Evolutionary conservation across 2,113 vertebrate genomes (phyloP), one percentile per base, ranked within the genome.

Genomic region (Hymenochirus boettgeri): DNA sequence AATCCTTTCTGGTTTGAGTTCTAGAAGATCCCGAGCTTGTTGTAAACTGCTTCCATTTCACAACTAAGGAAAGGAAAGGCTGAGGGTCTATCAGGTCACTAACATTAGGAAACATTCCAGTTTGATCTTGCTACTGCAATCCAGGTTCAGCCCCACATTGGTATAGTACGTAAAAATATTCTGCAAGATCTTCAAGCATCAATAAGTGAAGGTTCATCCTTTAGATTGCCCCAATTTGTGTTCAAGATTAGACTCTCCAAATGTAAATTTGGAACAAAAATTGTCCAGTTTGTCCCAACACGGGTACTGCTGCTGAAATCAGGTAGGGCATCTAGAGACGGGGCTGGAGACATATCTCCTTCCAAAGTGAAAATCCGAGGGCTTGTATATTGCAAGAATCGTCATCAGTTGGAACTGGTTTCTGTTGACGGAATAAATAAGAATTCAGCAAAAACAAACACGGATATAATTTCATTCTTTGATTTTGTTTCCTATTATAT

Each of bases 211-310:
- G 46, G 56, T 7, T 59, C 35, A 3, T 26, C 27, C 18, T 37
- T 42, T 22, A n/a, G 57, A 10, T 31, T 25, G 10, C 13, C 18
- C 24, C 18, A 19, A 4, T 19, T 29, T 45, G 17, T 53, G 47
- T 8, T 60, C n/a, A 26, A 23, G 18, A 56, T 60, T 8, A 69
- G 52, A 13, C 27, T 37, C 31, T 60, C 65, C 9, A 69, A 48
- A 69, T 23, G 35, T 69, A 5, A 69, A 69, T 25, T 69, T 69
- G 7, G 65, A 69, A 5, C 65, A 56, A 27, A 69, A 39, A 29
- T 19, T 60, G 10, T 69, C 33, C 13, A 60, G 7, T 19, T 5
- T 29, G 5, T 18, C n/a, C 26, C 4, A 52, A 2, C 1, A n/a
- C 8, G n/a, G 9, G 18, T 13, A 4, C 12, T 29, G 25, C 65